phyloP scores from a whole-genome alignment of 2,113 vertebrate genomes.

The Halichoeres trimaculatus region DNA sequence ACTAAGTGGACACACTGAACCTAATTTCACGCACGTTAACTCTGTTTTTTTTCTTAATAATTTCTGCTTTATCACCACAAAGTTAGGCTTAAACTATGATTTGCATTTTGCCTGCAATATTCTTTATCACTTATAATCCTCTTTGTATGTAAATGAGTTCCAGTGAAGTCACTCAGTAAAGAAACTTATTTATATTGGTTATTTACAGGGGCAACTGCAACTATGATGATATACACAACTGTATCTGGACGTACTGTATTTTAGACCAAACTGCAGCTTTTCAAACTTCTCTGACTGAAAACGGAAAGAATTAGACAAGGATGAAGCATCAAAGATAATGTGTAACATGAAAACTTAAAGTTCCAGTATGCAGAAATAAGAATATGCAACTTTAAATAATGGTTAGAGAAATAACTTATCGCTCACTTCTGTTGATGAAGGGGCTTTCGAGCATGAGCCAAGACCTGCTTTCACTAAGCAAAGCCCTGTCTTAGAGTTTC shows the following conservation, averaged over 20 bases:
- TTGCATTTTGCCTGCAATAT: constrained; percentile 20
- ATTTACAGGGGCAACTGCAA: constrained; percentile 31
- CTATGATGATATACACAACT: background rate
- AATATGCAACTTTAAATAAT: too few relatives aligned
- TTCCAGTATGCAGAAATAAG: too few relatives aligned
- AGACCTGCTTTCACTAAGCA: too few relatives aligned
- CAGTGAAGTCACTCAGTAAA: constrained; percentile 9
- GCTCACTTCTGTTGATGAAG: too few relatives aligned
- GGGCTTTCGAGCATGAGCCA: too few relatives aligned
- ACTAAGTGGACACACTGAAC: background rate
- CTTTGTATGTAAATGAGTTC: constrained; percentile 60
- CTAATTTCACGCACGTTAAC: constrained; percentile 27
- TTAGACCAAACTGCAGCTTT: background rate
- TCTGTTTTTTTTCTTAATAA: background rate
- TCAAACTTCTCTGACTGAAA: too few relatives aligned
- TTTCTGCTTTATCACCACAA: constrained; percentile 5
- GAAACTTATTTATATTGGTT: constrained; percentile 33
- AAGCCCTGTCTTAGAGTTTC: too few relatives aligned
- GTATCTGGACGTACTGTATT: background rate
- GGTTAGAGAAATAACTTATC: too few relatives aligned
- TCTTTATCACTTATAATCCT: constrained; percentile 42
- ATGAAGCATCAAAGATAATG: too few relatives aligned
- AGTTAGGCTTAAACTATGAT: constrained; percentile 12
- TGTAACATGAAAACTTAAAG: too few relatives aligned
- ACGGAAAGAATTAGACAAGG: background rate